Evolutionary conservation across 2,797 vertebrate species (phyloP).

Genomic region (Mergus octosetaceus): DNA sequence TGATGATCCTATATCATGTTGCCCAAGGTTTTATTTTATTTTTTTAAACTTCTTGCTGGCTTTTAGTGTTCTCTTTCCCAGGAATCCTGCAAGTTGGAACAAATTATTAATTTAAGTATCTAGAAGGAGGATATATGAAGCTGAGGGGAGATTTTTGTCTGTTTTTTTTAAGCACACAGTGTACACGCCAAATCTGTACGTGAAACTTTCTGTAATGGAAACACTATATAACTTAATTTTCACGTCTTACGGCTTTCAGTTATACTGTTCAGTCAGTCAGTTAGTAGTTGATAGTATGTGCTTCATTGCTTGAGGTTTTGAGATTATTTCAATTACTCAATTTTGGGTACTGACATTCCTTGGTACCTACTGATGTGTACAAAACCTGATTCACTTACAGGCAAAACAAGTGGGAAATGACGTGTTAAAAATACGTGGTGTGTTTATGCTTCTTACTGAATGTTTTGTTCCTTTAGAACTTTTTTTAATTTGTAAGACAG

Average conservation of each 20-base stretch:
- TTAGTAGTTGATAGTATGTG: neutral
- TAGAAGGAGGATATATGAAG: neutral
- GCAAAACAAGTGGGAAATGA: neutral
- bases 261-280: neutral
- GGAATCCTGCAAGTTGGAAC: neutral
- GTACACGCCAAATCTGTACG: neutral
- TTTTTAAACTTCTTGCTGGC: neutral
- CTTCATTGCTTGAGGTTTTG: neutral
- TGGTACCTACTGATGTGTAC: neutral
- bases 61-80: neutral
- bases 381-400: neutral
- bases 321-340: neutral
- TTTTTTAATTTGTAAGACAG: neutral
- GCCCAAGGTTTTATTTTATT: neutral
- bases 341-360: neutral
- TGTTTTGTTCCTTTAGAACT: neutral
- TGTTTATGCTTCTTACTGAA: neutral
- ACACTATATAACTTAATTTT: neutral
- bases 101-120: neutral
- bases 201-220: neutral
- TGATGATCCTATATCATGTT: slow-evolving; percentile 47
- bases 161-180: neutral
- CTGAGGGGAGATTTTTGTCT: neutral
- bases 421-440: neutral
- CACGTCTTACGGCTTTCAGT: neutral